phyloP scores from a whole-genome alignment of 1,140 invertebrate genomes.

The Drosophila orena region DNA sequence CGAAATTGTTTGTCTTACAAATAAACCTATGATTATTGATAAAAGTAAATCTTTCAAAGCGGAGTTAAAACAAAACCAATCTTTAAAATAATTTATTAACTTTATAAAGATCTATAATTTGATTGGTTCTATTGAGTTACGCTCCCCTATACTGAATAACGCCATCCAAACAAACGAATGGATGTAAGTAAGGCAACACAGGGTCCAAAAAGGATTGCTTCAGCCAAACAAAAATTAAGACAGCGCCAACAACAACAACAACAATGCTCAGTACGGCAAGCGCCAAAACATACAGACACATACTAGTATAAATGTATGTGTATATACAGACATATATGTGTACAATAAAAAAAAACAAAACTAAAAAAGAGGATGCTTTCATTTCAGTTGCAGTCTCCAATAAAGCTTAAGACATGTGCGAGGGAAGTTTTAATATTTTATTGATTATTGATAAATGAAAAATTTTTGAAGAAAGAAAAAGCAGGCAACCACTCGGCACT shows the following conservation, averaged over 20 bases:
- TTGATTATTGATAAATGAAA: conserved; percentile 36
- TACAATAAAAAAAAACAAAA: no score
- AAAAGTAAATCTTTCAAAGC: not conserved
- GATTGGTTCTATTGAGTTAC: not conserved
- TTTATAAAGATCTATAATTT: not conserved
- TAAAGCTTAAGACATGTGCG: conserved; percentile 40
- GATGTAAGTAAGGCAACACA: conserved; percentile 26
- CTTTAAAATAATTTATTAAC: not conserved
- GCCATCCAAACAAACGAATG: conserved; percentile 15
- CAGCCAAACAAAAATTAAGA: conserved; percentile 21
- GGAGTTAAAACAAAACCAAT: no score
- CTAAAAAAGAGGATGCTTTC: conserved; percentile 26
- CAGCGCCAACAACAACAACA: conserved; percentile 29
- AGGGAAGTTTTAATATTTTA: conserved; percentile 49
- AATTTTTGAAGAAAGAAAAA: no score
- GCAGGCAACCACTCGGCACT: no score
- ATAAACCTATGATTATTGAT: not conserved
- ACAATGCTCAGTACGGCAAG: conserved; percentile 38
- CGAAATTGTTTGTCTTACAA: no score
- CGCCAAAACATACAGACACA: conserved; percentile 39
- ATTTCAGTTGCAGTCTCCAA: conserved; percentile 38
- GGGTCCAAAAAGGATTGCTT: conserved; percentile 35
- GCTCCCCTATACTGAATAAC: conserved; percentile 6
- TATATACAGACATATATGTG: not conserved
- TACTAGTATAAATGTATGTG: not conserved